These are phyloP conservation scores for Staurois parvus DNA, from an alignment of 2,797 vertebrate species.

Conservation along the genomic window DNA sequence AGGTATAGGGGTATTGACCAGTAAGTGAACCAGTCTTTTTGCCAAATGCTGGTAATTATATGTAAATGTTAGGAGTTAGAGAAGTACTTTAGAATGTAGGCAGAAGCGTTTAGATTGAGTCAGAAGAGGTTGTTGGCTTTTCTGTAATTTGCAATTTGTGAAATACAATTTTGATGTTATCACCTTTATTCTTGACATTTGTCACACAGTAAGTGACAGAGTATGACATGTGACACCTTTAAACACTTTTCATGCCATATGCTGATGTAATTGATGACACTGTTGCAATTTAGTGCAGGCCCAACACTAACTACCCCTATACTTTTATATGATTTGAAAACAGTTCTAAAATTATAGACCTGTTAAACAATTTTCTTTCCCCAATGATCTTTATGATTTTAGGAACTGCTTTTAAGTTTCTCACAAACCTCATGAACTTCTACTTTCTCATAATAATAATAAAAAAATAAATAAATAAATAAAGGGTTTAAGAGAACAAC, in stretches of 20 bases:
- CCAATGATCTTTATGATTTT: background rate
- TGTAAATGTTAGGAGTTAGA: no score
- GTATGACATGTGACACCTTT: background rate
- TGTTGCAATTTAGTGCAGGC: background rate
- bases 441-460: constrained; percentile 6
- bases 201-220: background rate
- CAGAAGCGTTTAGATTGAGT: no score
- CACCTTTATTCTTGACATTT: background rate
- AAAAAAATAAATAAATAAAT: no score
- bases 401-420: background rate
- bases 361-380: background rate
- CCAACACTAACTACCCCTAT: background rate
- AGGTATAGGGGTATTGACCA: no score
- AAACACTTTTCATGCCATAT: background rate
- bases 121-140: no score
- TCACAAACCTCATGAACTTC: background rate
- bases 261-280: background rate
- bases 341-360: background rate
- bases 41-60: no score
- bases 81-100: no score
- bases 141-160: no score
- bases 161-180: background rate
- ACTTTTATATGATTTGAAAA: background rate
- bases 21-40: no score
- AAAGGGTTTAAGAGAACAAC: background rate